Evolutionary conservation across 2,797 vertebrate species (phyloP).

Genomic region (Catharus ustulatus): DNA sequence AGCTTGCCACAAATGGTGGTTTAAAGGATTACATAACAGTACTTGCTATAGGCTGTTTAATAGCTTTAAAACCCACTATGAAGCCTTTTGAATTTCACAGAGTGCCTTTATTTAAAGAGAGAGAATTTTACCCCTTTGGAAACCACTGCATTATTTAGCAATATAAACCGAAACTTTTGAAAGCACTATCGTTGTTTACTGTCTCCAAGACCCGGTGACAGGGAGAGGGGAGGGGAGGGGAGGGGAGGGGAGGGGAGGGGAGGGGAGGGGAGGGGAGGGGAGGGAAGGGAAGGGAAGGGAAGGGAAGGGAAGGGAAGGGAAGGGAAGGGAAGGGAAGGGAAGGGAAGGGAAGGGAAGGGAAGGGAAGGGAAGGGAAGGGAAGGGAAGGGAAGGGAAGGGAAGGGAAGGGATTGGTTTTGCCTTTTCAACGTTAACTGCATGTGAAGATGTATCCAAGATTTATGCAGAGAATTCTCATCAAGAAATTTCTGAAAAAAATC

Average conservation of each 20-base stretch:
- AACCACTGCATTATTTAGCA: not conserved
- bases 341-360: not conserved
- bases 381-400: too few species aligned
- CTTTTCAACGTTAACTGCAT: not conserved
- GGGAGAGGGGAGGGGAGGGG: not conserved
- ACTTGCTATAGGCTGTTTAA: not conserved
- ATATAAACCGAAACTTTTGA: not conserved
- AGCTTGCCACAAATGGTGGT: not conserved
- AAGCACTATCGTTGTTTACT: not conserved
- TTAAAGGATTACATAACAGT: constrained; percentile 38
- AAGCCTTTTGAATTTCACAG: not conserved
- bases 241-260: too few species aligned
- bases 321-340: too few species aligned
- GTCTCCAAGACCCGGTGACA: not conserved
- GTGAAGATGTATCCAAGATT: not conserved
- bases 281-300: too few species aligned
- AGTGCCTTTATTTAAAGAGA: not conserved
- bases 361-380: too few species aligned
- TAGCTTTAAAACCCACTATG: not conserved
- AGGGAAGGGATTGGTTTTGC: not conserved
- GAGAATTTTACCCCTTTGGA: not conserved
- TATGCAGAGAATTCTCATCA: not conserved
- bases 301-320: too few species aligned
- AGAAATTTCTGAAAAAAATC: not conserved
- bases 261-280: too few species aligned